These are phyloP conservation scores for Cremastinae sp. DNA, from an alignment of 2,888 invertebrate species.

Conservation along the genomic window DNA sequence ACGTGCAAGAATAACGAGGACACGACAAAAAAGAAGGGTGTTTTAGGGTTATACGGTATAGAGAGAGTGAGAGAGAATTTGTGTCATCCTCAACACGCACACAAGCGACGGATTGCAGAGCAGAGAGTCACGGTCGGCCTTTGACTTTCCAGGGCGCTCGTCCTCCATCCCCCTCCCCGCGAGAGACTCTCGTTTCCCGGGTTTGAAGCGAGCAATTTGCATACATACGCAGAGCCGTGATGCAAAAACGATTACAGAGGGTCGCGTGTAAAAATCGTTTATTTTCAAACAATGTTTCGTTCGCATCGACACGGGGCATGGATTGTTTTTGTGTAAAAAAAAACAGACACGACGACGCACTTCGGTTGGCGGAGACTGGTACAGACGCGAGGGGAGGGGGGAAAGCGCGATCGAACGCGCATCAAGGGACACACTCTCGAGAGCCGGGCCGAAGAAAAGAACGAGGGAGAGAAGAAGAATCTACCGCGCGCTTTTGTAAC, in stretches of 20 bases:
- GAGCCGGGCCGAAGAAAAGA: constrained; percentile 32
- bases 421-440: neutral
- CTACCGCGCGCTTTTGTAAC: constrained; percentile 48
- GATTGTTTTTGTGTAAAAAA: constrained; percentile 3
- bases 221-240: constrained; percentile 9
- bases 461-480: constrained; percentile 32
- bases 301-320: constrained; percentile 21
- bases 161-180: constrained; percentile 31
- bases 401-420: constrained; percentile 56
- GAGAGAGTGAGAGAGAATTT: constrained; percentile 55
- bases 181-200: constrained; percentile 56
- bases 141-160: constrained; percentile 60
- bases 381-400: constrained; percentile 61
- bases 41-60: constrained; percentile 19
- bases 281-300: constrained; percentile 51
- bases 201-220: constrained; percentile 40
- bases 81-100: constrained; percentile 59
- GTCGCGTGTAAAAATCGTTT: constrained; percentile 41
- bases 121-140: constrained; percentile 63
- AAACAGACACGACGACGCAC: constrained; percentile 31
- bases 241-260: constrained; percentile 21
- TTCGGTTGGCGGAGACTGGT: constrained; percentile 57
- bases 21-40: constrained; percentile 4
- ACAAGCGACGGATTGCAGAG: constrained; percentile 58
- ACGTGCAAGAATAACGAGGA: constrained; percentile 20